Evolutionary conservation across 2,113 vertebrate genomes (phyloP).

Genomic region (Sinocyclocheilus anshuiensis): DNA sequence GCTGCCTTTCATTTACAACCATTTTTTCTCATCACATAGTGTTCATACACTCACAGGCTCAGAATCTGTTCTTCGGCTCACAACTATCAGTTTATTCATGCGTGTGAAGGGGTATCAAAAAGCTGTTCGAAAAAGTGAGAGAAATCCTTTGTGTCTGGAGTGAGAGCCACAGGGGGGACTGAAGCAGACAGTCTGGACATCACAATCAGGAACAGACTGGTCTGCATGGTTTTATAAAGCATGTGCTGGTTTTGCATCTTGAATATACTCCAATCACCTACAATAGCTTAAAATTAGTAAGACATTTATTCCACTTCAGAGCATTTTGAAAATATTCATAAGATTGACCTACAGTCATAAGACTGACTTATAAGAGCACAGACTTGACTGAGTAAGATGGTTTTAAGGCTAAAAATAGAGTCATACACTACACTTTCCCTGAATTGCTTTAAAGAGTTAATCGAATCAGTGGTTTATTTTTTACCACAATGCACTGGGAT

Average conservation of each 20-base stretch:
- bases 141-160: slow-evolving; percentile 46
- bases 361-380: background rate
- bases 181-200: slow-evolving; percentile 34
- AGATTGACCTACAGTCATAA: background rate
- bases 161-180: slow-evolving; percentile 9
- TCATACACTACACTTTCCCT: background rate
- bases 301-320: background rate
- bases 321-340: background rate
- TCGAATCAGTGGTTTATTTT: slow-evolving; percentile 43
- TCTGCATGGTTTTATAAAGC: background rate
- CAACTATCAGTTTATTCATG: slow-evolving; percentile 18
- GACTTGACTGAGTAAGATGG: background rate
- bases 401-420: background rate
- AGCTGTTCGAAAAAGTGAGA: slow-evolving; percentile 26
- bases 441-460: slow-evolving; percentile 23
- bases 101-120: slow-evolving; percentile 25
- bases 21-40: background rate
- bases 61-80: background rate
- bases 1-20: background rate
- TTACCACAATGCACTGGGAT: slow-evolving; percentile 35
- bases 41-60: background rate
- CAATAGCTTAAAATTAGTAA: background rate
- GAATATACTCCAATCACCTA: background rate
- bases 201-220: background rate
- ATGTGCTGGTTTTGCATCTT: background rate